Evolutionary conservation across 2,797 vertebrate genomes (phyloP), one percentile per base, ranked within the genome.

Genomic region (Melanotaenia pygmaea): DNA sequence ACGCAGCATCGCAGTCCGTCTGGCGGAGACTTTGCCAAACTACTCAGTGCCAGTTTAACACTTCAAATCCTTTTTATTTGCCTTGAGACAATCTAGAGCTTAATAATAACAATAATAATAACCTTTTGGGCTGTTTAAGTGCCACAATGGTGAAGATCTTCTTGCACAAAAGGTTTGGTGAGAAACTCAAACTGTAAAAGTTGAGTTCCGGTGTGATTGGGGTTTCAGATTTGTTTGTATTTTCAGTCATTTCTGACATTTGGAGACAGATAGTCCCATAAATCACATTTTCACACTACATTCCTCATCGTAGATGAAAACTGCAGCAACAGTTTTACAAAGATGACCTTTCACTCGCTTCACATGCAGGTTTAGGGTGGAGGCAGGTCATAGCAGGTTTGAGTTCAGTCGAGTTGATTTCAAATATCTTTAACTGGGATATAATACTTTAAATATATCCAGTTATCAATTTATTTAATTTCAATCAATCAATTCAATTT

Each of bases 21-120:
- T 69, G 79, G 60, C 74, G 80, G 74, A 81, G 70, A 87, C 84
- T 70, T 78, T 89, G 88, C 87, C 91, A 92, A 92, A 90, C 69
- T 86, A 63, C 81, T 86, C 88, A 78, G 91, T 94, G 94, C 93
- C 92, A 93, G 89, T 87, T 76, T 24, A 45, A 70, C 75, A 30
- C 34, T 53, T 77, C 56, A 69, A 51, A 69, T 83, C 86, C 81
- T 77, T 82, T 81, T 70, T 87, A 57, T 91, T 89, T 93, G 93
- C 93, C 93, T 95, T 86, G 89, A 92, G 93, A 95, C 94, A 95
- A 95, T 95, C 94, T 50, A 83, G 86, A 88, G 88, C 65, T 80
- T 78, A 10, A 24, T 64, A 54, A 53, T 59, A 75, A 62, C 59
- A 74, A 60, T 56, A 54, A 79, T 59, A 72, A 77, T 64, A 58